A percentile compares a stretch with the other conserved stretches of the same genome.
Evolutionary conservation across 2,888 invertebrate genomes (phyloP).

Genomic region (Griposia aprilina): DNA sequence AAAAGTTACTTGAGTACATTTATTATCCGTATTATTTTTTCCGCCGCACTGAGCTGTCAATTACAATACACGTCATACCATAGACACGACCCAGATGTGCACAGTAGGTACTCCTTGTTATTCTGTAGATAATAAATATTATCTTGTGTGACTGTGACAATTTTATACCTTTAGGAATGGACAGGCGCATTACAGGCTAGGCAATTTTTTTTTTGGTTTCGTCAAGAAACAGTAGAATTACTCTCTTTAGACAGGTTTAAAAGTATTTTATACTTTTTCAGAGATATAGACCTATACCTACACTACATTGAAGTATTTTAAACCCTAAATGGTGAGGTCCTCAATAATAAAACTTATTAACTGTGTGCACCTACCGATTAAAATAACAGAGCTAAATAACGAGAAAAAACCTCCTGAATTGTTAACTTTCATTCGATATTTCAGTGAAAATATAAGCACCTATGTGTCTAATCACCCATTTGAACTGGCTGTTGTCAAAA

Average conservation of each 20-base stretch:
- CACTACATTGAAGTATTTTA: background rate
- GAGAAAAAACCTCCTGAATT: background rate
- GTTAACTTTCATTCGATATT: background rate
- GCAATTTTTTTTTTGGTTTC: background rate
- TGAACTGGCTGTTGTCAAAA: background rate
- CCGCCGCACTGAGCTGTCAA: conserved; percentile 49
- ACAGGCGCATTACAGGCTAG: background rate
- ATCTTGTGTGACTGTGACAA: conserved; percentile 41
- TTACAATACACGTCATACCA: conserved; percentile 43
- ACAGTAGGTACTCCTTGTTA: conserved; percentile 14
- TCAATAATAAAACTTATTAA: background rate
- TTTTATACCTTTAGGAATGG: conserved; percentile 35
- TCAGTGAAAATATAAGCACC: background rate
- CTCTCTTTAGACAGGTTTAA: too few species aligned
- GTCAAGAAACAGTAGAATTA: background rate
- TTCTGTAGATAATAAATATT: conserved; percentile 52
- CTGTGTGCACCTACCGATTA: background rate
- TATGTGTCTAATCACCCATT: background rate
- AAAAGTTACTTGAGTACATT: background rate
- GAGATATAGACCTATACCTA: background rate
- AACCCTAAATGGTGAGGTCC: background rate
- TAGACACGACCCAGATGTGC: conserved; percentile 52
- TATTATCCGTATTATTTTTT: conserved; percentile 38
- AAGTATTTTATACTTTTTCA: too few species aligned
- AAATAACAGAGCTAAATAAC: background rate